Percentiles rank a stretch among this genome's conserved stretches.
Conservation (phyloP, 2,888 invertebrate species). For the Tupiocoris notatus region DNA sequence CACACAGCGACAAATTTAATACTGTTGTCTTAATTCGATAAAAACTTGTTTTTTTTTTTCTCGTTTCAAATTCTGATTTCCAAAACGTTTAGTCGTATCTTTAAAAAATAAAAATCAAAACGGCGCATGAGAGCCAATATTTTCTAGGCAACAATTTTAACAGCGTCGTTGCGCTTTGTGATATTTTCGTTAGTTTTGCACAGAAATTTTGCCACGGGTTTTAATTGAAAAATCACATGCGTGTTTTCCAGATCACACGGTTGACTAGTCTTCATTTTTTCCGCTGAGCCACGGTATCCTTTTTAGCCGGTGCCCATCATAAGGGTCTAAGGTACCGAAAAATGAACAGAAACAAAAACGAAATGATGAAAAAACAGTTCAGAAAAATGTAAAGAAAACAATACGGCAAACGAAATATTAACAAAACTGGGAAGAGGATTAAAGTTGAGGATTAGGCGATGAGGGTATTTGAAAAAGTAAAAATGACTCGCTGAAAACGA, state of each 20-base stretch:
- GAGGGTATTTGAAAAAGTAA: conserved; percentile 11
- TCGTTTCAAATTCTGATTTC: not conserved
- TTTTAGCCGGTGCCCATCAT: conserved; percentile 49
- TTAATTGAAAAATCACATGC: not conserved
- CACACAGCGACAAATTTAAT: conserved; percentile 31
- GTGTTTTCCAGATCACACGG: not conserved
- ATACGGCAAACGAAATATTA: conserved; percentile 1
- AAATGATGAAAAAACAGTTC: conserved; percentile 35
- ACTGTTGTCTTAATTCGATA: conserved; percentile 12
- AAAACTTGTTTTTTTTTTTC: not conserved
- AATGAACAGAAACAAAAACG: conserved; percentile 44
- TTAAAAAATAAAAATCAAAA: too few species aligned
- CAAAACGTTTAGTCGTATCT: too few species aligned
- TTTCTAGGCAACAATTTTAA: not conserved
- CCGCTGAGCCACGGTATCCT: conserved; percentile 23
- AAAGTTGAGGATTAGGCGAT: conserved; percentile 17
- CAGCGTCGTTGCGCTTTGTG: not conserved
- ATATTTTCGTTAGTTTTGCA: not conserved
- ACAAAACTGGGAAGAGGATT: conserved; percentile 18
- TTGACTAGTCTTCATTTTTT: conserved; percentile 3
- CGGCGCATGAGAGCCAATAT: too few species aligned
- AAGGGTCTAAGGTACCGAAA: conserved; percentile 47
- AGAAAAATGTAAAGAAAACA: conserved; percentile 8
- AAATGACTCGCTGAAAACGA: not conserved
- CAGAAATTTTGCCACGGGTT: not conserved